Evolutionary conservation across 2,113 vertebrate species (phyloP), one percentile per base, ranked within the genome.

Genomic region (Ondatra zibethicus): DNA sequence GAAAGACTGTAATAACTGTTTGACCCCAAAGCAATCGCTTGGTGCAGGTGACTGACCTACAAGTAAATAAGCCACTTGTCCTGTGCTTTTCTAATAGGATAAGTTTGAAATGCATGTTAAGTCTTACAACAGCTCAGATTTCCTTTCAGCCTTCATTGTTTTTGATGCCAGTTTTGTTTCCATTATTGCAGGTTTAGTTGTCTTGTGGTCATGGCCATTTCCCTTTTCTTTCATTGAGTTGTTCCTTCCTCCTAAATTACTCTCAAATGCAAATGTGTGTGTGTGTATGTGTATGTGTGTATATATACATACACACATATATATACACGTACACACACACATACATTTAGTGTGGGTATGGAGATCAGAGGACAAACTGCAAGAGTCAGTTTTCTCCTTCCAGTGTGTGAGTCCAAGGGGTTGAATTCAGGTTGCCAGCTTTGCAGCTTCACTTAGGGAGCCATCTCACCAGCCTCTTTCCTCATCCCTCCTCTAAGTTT

Each of bases 1-100:
- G 31, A 91, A 92, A 81, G 52, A 68, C 4, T 36, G 39, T 68
- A 89, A 89, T 63, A 88, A 93, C 6, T 52, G 4, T 55, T 68
- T 85, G 80, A 84, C 33, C 42, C 42, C 21, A 86, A 85, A 42
- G 55, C 72, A 93, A 89, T 92, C 76, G 47, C 81, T 93, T 47
- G 33, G 80, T 73, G 29, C 16, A 63, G 13, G 10, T 75, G 25
- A 84, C 58, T 19, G 81, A 65, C 58, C 13, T 63, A 29, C 7
- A 84, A 63, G 58, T 31, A 42, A 29, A 85, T 19, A 42, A 61
- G 58, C 58, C 25, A 65, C 9, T 88, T 3, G 23, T 29, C 4
- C 25, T 21, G 31, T 21, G 31, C 1, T 91, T 85, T 96, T 82
- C 63, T 82, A 42, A 75, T n/a, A 88, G 27, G 72, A 29, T n/a